Evolutionary conservation across 1,140 invertebrate species (phyloP), one percentile per base, ranked within the genome.

Genomic region (Anthonomus grandis): DNA sequence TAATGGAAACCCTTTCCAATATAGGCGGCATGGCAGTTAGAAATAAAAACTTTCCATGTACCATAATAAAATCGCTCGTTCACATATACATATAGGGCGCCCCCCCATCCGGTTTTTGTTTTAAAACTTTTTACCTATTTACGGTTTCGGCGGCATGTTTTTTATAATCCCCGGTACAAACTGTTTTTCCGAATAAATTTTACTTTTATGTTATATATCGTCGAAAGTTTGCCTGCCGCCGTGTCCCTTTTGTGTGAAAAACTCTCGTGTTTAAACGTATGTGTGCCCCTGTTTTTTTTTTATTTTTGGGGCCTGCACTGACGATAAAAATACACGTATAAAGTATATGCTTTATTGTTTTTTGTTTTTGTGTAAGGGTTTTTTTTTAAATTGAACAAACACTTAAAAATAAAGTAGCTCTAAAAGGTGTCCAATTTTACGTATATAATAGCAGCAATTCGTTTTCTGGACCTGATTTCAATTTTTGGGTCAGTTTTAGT

Each of bases 171-270:
- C n/a, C 27, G 18, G 25, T 18, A 36, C 27, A 48, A 48, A 48
- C 25, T 48, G 46, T 48, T 48, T 48, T 48, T 36, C 46, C 46
- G 37, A 48, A 48, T 48, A 48, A 48, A 48, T 48, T 48, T 18
- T 13, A 34, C 25, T 48, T 48, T 48, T 48, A 48, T 36, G 46
- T 48, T 48, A 48, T n/a, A n/a, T 48, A 48, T 48, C 10, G 46
- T 12, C 46, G 8, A 34, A 34, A 37, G 9, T 18, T 48, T 48
- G 17, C 46, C 31, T 22, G n/a, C 22, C 42, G 10, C 31, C 10
- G 15, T 34, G 31, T 34, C 1, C 10, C 31, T 12, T 12, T 34
- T 10, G 31, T 10, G 31, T 12, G 31, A 13, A 34, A 34, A 34
- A n/a, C n/a, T n/a, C n/a, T n/a, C n/a, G n/a, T n/a, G n/a, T n/a